These are phyloP conservation scores for Isotomurus palustris DNA, from an alignment of 2,888 invertebrate genomes.

Conservation along the genomic window DNA sequence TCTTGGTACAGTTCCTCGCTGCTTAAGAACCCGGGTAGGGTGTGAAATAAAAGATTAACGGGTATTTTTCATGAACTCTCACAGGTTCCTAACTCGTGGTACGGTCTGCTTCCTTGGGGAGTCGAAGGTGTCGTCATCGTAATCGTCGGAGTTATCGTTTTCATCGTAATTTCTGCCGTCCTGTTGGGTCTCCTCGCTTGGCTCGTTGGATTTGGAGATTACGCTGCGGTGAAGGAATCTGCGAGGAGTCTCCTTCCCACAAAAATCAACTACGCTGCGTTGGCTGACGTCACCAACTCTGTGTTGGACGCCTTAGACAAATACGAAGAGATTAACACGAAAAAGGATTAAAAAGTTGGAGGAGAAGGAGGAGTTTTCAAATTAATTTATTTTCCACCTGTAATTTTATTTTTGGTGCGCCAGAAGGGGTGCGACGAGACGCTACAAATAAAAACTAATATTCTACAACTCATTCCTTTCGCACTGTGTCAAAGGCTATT, in stretches of 20 bases:
- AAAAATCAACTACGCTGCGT: constrained; percentile 32
- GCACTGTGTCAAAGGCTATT: no score
- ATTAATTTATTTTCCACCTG: no score
- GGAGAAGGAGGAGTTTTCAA: no score
- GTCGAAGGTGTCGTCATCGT: constrained; percentile 46
- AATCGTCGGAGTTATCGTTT: constrained; percentile 44
- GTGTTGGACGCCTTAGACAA: constrained; percentile 43
- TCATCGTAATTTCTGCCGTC: constrained; percentile 42
- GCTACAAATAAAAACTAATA: no score
- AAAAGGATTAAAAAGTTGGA: constrained; percentile 3
- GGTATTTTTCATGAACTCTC: constrained; percentile 4
- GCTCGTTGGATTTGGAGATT: constrained; percentile 43
- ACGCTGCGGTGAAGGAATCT: constrained; percentile 42
- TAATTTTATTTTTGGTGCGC: no score
- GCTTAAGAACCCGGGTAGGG: background rate
- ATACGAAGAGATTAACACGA: constrained; percentile 37
- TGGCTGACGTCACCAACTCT: constrained; percentile 35
- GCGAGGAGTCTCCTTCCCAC: constrained; percentile 39
- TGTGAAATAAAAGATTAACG: background rate
- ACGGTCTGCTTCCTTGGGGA: constrained; percentile 46
- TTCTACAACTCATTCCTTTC: no score
- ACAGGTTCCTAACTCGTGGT: constrained; percentile 46
- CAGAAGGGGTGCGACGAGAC: no score
- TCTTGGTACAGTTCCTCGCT: constrained; percentile 32
- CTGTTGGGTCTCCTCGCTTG: constrained; percentile 43